These are phyloP conservation scores for Triplophysa bombifrons DNA, from an alignment of 2,797 vertebrate species.

Conservation along the genomic window DNA sequence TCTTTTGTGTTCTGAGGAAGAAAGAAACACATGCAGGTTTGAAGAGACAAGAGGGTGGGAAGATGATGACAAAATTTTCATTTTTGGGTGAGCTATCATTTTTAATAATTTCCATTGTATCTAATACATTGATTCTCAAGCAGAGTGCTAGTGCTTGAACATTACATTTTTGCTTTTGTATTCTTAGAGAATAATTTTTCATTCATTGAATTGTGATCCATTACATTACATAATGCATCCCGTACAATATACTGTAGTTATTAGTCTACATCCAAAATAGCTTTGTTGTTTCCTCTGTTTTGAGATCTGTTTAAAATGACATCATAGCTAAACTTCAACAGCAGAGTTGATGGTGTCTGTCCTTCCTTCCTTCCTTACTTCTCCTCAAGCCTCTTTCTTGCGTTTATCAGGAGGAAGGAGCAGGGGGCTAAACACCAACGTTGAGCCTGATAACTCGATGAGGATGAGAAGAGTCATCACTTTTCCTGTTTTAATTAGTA, in stretches of 20 bases:
- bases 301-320: conserved; percentile 56
- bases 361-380: conserved; percentile 59
- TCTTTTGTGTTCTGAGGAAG: too few species aligned
- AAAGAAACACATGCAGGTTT: too few species aligned
- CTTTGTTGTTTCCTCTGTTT: conserved; percentile 56
- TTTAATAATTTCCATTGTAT: too few species aligned
- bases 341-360: conserved; percentile 31
- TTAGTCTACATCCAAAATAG: conserved; percentile 46
- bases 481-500: conserved; percentile 73
- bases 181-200: too few species aligned
- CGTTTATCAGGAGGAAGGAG: conserved; percentile 70
- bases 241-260: background rate
- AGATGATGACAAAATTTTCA: too few species aligned
- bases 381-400: conserved; percentile 56
- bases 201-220: background rate
- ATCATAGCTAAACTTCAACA: conserved; percentile 56
- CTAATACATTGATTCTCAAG: too few species aligned
- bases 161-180: too few species aligned
- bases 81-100: too few species aligned
- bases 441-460: conserved; percentile 60
- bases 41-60: too few species aligned
- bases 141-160: too few species aligned
- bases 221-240: background rate
- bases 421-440: conserved; percentile 61
- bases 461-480: conserved; percentile 69